Percentiles rank a stretch among this genome's conserved stretches.
Conservation (phyloP, 2,888 invertebrate genomes). For the Acanthoscelides obtectus region DNA sequence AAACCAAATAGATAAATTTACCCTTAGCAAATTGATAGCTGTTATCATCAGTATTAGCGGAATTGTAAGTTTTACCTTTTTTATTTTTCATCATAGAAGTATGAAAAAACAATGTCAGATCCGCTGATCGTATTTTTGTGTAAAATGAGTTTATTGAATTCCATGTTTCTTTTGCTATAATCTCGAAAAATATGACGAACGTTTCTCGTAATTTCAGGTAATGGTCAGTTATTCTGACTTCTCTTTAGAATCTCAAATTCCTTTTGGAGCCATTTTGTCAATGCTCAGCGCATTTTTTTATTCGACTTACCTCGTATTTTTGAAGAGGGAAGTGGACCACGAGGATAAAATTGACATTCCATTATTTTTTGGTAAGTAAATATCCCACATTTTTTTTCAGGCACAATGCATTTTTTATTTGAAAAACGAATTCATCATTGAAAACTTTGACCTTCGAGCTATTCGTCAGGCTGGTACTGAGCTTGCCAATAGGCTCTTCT, state of each 20-base stretch:
- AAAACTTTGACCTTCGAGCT: no score
- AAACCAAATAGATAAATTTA: constrained; percentile 74
- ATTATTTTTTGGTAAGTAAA: constrained; percentile 88
- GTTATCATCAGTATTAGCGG: constrained; percentile 74
- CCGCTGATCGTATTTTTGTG: no score
- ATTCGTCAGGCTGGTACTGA: no score
- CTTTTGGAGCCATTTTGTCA: constrained; percentile 75
- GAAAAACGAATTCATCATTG: no score
- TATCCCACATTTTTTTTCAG: no score
- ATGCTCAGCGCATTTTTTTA: constrained; percentile 86
- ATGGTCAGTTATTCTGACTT: constrained; percentile 74
- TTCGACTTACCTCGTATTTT: constrained; percentile 83
- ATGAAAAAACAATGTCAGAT: no score
- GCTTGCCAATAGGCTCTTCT: no score
- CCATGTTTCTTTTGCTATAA: no score
- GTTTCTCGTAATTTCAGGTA: constrained; percentile 52
- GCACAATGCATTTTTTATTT: no score
- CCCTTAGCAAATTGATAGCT: constrained; percentile 78
- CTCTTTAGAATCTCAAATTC: constrained; percentile 61
- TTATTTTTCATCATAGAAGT: no score
- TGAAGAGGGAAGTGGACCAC: constrained; percentile 80
- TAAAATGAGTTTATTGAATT: no score
- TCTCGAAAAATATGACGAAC: no score
- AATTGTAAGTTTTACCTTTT: constrained; percentile 59
- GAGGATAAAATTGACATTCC: constrained; percentile 94